Evolutionary conservation across 1,140 invertebrate genomes (phyloP), one percentile per base, ranked within the genome.

Genomic region (Polypedilum pembai): DNA sequence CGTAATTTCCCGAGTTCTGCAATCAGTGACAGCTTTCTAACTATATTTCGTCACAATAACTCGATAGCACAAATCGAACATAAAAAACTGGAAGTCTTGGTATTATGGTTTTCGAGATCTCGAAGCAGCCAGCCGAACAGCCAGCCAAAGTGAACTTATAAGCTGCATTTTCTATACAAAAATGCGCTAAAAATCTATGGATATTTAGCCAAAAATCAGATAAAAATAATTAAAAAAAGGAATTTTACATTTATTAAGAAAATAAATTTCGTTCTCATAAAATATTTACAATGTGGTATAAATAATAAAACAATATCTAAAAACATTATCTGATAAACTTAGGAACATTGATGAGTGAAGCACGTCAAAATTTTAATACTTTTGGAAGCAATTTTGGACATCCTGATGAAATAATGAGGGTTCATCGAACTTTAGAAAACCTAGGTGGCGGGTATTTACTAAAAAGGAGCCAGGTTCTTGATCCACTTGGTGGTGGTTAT

Each of bases 361-460:
- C 8, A 12, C n/a, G n/a, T 56, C 12, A 56, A 15, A 56, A 56
- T n/a, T 56, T 56, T 56, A 56, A 56, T 56, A 15, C 12, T n/a
- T n/a, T 15, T 56, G n/a, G 45, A 12, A 56, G n/a, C 45, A 56
- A 56, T 33, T 33, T 33, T 56, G 45, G 7, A 69, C 65, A 69
- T 69, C 20, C 65, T 0, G 65, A 69, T 7, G 65, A 69, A 69
- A 69, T 69, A 8, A 20, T 8, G 17, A n/a, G 65, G 18, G 65
- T 69, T 69, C 65, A 69, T 69, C 17, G 65, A 20, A 69, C 65
- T 69, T 21, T 69, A 8, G 65, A 69, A 17, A 69, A 69, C 18
- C 18, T 69, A 17, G 63, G 63, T n/a, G 63, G 63, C n/a, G 63
- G 63, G 7, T 66, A 66, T n/a, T 66, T 66, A 20, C n/a, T 66